Conservation (phyloP, 2,888 invertebrate genomes). For the Cataglyphis altisquamis region DNA sequence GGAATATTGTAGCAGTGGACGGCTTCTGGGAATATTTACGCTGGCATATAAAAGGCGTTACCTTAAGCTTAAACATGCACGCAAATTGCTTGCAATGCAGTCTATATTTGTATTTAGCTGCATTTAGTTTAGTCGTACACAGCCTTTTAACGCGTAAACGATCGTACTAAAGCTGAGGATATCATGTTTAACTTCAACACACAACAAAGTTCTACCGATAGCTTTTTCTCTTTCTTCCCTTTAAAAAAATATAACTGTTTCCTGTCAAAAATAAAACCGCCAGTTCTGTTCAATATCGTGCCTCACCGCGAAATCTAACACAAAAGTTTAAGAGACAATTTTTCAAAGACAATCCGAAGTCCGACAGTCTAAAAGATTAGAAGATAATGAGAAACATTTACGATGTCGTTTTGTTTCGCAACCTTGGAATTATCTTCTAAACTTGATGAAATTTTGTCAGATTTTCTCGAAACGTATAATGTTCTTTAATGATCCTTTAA, state of each 20-base stretch:
- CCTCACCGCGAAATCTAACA: not conserved
- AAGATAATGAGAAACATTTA: not conserved
- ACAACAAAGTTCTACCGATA: not conserved
- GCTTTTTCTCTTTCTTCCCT: no score
- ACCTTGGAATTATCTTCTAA: constrained; percentile 8
- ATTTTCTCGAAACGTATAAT: not conserved
- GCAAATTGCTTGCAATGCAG: constrained; percentile 44
- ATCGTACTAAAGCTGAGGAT: not conserved
- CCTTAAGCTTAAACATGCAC: constrained; percentile 9
- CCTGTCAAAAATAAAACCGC: not conserved
- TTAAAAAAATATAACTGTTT: not conserved
- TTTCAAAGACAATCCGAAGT: not conserved
- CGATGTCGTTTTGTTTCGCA: not conserved
- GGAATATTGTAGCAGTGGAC: not conserved
- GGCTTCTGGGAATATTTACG: constrained; percentile 35
- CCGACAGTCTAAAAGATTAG: not conserved
- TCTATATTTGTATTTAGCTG: constrained; percentile 38
- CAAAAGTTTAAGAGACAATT: not conserved
- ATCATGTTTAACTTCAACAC: constrained; percentile 3
- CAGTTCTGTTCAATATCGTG: not conserved
- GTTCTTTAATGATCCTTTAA: not conserved
- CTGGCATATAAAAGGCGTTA: not conserved
- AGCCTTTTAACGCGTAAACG: constrained; percentile 19
- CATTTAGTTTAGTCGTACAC: constrained; percentile 33
- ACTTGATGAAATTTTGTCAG: not conserved